These are phyloP conservation scores for Patella depressa DNA, from an alignment of 2,888 invertebrate genomes.

Conservation along the genomic window DNA sequence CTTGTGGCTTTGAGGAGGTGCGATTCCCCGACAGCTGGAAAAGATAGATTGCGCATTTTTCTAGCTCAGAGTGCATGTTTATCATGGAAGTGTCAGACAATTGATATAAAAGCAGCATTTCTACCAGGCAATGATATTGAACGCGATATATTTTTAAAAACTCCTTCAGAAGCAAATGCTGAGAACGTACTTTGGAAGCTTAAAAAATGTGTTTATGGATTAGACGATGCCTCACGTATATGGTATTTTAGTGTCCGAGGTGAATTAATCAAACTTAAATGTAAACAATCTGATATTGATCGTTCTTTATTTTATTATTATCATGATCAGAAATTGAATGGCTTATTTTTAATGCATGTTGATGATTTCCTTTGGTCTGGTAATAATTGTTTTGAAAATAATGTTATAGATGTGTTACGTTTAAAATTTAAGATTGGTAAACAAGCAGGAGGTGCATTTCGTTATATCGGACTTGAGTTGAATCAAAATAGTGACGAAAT, in stretches of 20 bases:
- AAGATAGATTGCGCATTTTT: background rate
- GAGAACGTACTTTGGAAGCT: background rate
- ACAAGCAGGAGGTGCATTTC: constrained; percentile 6
- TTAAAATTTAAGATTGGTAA: constrained; percentile 15
- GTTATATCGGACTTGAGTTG: constrained; percentile 11
- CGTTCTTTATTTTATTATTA: constrained; percentile 20
- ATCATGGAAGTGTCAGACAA: too few species aligned
- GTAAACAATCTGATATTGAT: constrained; percentile 18
- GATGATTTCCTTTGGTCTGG: constrained; percentile 28
- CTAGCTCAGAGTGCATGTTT: too few species aligned
- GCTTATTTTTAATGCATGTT: constrained; percentile 17
- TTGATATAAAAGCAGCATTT: too few species aligned
- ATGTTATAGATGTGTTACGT: constrained; percentile 6
- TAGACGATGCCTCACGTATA: constrained; percentile 21
- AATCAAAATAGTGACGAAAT: background rate
- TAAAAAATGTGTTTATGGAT: constrained; percentile 20
- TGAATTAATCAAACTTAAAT: constrained; percentile 9
- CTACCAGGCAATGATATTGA: background rate
- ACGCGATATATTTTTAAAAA: background rate
- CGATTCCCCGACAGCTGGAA: background rate
- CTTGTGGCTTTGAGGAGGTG: background rate
- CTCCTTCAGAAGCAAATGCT: constrained; percentile 15
- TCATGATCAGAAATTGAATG: background rate
- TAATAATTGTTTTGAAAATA: constrained; percentile 15
- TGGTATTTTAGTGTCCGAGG: constrained; percentile 19